A percentile compares a stretch with the other conserved stretches of the same genome.
These are phyloP conservation scores for Julus scanicus DNA, from an alignment of 2,888 invertebrate species.

Conservation along the genomic window DNA sequence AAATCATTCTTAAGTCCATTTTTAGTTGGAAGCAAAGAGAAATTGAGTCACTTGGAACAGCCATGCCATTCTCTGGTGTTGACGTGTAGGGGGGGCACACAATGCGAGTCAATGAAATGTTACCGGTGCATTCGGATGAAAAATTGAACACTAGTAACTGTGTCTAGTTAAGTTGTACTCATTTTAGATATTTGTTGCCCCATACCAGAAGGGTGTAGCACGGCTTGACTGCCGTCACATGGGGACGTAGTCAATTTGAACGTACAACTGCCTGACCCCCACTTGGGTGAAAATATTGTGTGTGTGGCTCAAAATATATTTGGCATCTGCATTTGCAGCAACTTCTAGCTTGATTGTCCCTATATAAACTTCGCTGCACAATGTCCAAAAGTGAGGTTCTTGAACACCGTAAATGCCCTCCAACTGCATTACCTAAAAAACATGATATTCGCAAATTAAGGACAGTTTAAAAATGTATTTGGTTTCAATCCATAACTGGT, in stretches of 20 bases:
- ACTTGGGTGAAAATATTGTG: constrained; percentile 91
- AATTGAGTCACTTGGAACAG: constrained; percentile 33
- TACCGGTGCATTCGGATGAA: constrained; percentile 33
- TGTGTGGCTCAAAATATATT: constrained; percentile 91
- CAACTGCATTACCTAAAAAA: constrained; percentile 73
- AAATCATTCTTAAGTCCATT: background rate
- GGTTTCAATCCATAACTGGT: background rate
- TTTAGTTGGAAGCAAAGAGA: background rate
- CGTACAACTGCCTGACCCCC: constrained; percentile 90
- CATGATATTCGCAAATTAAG: background rate
- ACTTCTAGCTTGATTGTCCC: constrained; percentile 96
- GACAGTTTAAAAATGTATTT: background rate
- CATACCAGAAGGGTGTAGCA: constrained; percentile 44
- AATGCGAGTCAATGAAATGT: constrained; percentile 33
- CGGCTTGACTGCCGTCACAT: constrained; percentile 68
- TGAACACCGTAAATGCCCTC: constrained; percentile 96
- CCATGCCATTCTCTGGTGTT: constrained; percentile 12
- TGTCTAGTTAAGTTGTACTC: constrained; percentile 27
- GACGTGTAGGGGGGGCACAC: background rate
- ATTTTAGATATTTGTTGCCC: constrained; percentile 46
- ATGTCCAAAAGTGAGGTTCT: constrained; percentile 98
- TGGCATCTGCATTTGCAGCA: constrained; percentile 89
- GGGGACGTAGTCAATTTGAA: constrained; percentile 91
- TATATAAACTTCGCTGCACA: constrained; percentile 92
- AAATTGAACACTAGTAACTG: constrained; percentile 33